Evolutionary conservation across 1,140 invertebrate species (phyloP).

Genomic region (Euborellia annulipes): DNA sequence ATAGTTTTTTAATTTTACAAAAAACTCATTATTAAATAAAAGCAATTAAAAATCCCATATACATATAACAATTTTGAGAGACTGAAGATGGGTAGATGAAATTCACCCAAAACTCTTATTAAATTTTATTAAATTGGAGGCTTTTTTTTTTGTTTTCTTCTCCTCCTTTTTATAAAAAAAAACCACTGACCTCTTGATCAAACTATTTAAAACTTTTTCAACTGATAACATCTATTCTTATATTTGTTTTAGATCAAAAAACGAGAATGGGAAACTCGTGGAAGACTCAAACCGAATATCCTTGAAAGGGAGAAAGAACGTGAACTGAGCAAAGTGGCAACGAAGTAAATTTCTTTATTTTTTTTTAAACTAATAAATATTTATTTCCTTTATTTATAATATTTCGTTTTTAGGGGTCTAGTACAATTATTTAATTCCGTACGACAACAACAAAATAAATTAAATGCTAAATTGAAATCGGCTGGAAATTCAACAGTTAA

Average conservation of each 20-base stretch:
- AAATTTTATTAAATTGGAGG: too few species aligned
- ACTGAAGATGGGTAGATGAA: too few species aligned
- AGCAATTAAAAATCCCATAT: too few species aligned
- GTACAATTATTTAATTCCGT: constrained; percentile 88
- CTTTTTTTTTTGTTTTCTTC: too few species aligned
- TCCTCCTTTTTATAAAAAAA: too few species aligned
- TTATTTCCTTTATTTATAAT: constrained; percentile 1
- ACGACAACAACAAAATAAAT: constrained; percentile 60
- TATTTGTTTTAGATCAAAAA: constrained; percentile 29
- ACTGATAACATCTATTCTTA: constrained; percentile 7
- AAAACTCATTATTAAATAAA: too few species aligned
- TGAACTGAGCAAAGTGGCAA: constrained; percentile 63
- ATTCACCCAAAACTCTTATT: too few species aligned
- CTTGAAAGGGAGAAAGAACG: constrained; percentile 56
- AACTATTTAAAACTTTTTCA: too few species aligned
- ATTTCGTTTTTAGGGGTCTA: constrained; percentile 49
- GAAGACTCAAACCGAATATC: constrained; percentile 55
- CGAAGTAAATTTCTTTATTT: constrained; percentile 29
- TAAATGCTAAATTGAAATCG: constrained; percentile 52
- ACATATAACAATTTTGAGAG: too few species aligned
- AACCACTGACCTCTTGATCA: neutral
- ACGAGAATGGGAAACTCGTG: constrained; percentile 42
- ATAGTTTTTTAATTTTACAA: too few species aligned
- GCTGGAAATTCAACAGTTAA: constrained; percentile 63
- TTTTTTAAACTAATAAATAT: constrained; percentile 2